Percentiles rank a stretch among this genome's conserved stretches.
Evolutionary conservation across 2,113 vertebrate species (phyloP).

Genomic region (Ageneiosus marmoratus): DNA sequence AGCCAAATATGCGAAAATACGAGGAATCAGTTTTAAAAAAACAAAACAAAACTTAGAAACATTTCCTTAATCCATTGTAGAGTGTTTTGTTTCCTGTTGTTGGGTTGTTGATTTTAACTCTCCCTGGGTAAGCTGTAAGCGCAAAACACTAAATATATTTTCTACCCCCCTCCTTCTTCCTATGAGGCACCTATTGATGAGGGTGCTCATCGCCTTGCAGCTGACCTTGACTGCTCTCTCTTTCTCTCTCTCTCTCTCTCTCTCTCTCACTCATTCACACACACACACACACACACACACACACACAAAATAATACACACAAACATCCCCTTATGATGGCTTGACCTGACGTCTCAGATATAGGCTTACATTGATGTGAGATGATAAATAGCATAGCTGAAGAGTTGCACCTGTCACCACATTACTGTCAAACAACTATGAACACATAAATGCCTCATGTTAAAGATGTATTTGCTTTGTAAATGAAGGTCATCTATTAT

Average conservation of each 20-base stretch:
- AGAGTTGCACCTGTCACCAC: not conserved
- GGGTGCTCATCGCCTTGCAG: not conserved
- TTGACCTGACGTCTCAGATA: not conserved
- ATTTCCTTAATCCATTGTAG: not conserved
- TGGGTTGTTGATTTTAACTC: not conserved
- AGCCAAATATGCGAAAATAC: too few species aligned
- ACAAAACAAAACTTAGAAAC: not conserved
- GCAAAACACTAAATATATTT: not conserved
- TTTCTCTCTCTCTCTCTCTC: not conserved
- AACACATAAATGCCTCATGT: not conserved
- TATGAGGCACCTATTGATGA: not conserved
- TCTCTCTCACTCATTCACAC: not conserved
- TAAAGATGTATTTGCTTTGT: not conserved
- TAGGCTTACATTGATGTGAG: not conserved
- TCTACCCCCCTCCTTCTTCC: not conserved
- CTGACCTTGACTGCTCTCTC: not conserved
- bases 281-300: not conserved
- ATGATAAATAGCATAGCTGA: not conserved
- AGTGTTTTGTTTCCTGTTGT: not conserved
- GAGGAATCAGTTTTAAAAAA: too few species aligned
- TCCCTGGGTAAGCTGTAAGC: not conserved
- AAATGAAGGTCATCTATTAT: slow-evolving; percentile 19
- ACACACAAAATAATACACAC: not conserved
- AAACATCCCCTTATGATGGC: not conserved
- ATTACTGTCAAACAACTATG: not conserved